Evolutionary conservation across 1,140 invertebrate species (phyloP).

Genomic region (Oncopodura yosiiana): DNA sequence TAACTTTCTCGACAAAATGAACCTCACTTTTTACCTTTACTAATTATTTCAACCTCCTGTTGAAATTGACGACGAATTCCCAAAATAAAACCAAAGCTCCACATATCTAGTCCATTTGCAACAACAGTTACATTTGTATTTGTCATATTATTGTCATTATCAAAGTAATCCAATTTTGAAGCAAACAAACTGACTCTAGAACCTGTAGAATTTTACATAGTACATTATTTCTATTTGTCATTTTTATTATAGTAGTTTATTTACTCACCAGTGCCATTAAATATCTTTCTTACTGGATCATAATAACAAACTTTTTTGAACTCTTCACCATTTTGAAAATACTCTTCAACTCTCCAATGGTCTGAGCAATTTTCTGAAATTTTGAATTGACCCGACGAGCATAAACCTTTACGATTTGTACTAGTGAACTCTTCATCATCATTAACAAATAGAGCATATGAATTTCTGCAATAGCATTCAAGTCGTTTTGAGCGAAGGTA

Average conservation of each 20-base stretch:
- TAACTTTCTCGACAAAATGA: too few relatives aligned
- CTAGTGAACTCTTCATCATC: conserved; percentile 3
- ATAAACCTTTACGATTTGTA: conserved; percentile 2
- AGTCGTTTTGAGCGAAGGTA: conserved; percentile 7
- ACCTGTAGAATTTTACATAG: too few relatives aligned
- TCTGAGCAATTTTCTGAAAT: conserved; percentile 7
- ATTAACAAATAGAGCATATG: conserved; percentile 13
- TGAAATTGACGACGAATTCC: conserved; percentile 4
- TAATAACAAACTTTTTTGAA: conserved; percentile 2
- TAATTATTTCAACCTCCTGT: background rate
- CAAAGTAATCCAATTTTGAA: background rate
- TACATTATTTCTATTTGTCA: background rate
- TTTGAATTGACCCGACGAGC: background rate
- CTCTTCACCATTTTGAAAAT: conserved; percentile 4
- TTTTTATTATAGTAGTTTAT: background rate
- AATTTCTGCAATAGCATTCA: conserved; percentile 12
- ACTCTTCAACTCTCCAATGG: conserved; percentile 17
- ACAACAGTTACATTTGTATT: conserved; percentile 1
- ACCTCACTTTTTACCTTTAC: too few relatives aligned
- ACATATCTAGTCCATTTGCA: conserved; percentile 3
- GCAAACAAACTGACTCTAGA: too few relatives aligned
- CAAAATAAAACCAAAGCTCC: background rate
- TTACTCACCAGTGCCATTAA: conserved; percentile 8
- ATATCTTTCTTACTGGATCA: background rate
- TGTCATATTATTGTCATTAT: background rate